Percentiles rank a stretch among this genome's conserved stretches.
Evolutionary conservation across 2,797 vertebrate species (phyloP).

Genomic region (Buceros bicornis): DNA sequence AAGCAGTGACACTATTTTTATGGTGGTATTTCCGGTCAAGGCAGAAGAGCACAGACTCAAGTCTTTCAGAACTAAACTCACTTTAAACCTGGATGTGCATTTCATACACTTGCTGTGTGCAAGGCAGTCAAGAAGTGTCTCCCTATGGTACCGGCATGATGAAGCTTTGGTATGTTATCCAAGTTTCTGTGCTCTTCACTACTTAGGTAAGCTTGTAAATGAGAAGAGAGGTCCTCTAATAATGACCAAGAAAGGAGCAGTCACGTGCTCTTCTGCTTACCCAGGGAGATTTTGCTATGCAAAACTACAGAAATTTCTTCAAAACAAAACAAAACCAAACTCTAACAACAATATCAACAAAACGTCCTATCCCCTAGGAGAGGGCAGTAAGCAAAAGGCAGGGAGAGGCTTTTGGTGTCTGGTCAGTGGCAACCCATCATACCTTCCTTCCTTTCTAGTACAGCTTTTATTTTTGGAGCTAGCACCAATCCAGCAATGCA

Average conservation of each 20-base stretch:
- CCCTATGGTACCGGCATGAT: background rate
- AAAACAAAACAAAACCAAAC: background rate
- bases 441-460: background rate
- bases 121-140: background rate
- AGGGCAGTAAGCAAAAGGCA: fast-evolving
- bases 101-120: background rate
- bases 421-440: fast-evolving
- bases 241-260: background rate
- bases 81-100: background rate
- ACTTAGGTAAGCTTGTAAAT: background rate
- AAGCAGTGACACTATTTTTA: background rate
- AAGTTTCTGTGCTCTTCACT: background rate
- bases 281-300: background rate
- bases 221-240: background rate
- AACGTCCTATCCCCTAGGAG: background rate
- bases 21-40: background rate
- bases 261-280: fast-evolving
- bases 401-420: background rate
- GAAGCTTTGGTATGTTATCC: background rate
- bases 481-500: background rate
- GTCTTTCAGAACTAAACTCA: background rate
- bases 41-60: background rate
- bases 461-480: too few relatives aligned
- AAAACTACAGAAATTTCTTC: background rate
- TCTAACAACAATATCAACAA: background rate